A percentile compares a stretch with the other conserved stretches of the same genome.
phyloP scores from a whole-genome alignment of 1,140 invertebrate genomes.

The Bombus terrestris region DNA sequence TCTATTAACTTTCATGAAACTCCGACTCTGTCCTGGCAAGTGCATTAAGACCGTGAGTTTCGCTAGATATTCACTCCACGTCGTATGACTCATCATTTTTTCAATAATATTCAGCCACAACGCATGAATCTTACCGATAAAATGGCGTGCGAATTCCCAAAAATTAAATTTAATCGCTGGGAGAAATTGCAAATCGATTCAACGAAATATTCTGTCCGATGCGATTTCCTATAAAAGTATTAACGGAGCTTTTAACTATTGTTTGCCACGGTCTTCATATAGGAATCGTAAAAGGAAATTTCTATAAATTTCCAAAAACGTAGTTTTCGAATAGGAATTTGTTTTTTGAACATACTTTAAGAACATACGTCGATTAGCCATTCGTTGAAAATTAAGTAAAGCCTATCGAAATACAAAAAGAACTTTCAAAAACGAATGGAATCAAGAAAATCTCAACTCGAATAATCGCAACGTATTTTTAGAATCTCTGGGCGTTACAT shows the following conservation, averaged over 20 bases:
- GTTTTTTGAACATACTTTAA: background rate
- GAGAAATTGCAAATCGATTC: too few relatives aligned
- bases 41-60: constrained; percentile 25
- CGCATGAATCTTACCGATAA: background rate
- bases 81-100: background rate
- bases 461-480: background rate
- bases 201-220: too few relatives aligned
- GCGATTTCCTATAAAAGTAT: too few relatives aligned
- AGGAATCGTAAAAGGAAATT: too few relatives aligned
- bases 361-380: background rate
- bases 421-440: background rate
- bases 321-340: background rate
- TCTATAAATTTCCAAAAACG: too few relatives aligned
- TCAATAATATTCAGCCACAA: background rate
- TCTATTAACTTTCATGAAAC: constrained; percentile 43
- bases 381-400: background rate
- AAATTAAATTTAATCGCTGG: background rate
- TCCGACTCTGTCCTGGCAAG: background rate
- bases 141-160: background rate
- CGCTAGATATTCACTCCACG: background rate
- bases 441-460: background rate
- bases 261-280: accelerated
- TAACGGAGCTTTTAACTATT: too few relatives aligned
- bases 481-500: background rate
- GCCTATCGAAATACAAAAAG: too few relatives aligned